Conservation (phyloP, 2,113 vertebrate species). For the Sakesphorus luctuosus region DNA sequence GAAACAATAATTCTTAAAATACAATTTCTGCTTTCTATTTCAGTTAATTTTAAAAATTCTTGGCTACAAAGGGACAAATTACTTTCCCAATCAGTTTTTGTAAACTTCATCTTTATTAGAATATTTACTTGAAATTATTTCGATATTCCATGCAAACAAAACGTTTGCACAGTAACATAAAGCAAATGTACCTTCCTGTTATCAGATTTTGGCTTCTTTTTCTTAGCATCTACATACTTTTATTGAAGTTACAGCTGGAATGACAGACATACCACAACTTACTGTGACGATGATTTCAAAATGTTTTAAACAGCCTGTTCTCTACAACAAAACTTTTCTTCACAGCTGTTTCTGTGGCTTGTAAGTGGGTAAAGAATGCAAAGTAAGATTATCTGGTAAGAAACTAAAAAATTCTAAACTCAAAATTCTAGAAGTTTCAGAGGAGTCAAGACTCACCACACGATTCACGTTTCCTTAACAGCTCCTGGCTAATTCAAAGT, state of each 20-base stretch:
- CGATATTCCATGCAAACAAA: background rate
- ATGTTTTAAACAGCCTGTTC: background rate
- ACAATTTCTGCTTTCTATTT: conserved; percentile 59
- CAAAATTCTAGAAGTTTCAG: background rate
- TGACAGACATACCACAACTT: background rate
- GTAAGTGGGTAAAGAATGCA: background rate
- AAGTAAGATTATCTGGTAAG: background rate
- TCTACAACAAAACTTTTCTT: background rate
- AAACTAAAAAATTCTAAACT: background rate
- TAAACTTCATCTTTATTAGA: conserved; percentile 1
- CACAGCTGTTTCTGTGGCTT: background rate
- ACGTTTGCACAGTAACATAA: background rate
- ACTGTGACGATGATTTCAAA: background rate
- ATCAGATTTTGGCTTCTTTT: background rate
- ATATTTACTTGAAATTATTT: background rate
- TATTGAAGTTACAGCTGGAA: background rate
- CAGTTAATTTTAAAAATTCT: conserved; percentile 54
- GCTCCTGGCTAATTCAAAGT: background rate
- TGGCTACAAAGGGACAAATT: conserved; percentile 1
- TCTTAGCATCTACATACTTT: background rate
- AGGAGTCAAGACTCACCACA: background rate
- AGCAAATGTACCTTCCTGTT: background rate
- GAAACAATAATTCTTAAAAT: conserved; percentile 63
- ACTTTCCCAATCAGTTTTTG: conserved; percentile 46
- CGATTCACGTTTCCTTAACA: background rate